Evolutionary conservation across 2,113 vertebrate genomes (phyloP).

Genomic region (Brienomyrus brachyistius): DNA sequence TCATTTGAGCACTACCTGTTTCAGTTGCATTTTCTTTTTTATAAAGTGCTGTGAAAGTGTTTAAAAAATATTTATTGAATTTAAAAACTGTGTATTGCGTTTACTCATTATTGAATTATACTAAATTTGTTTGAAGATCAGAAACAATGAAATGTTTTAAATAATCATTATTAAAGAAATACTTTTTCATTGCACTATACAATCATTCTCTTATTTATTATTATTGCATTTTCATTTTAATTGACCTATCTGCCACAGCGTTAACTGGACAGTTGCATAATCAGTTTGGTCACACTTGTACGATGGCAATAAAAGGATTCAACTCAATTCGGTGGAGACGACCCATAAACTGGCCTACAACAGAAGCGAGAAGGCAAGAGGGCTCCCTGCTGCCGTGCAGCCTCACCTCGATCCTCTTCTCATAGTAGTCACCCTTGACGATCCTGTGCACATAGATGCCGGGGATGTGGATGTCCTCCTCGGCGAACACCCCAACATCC

Average conservation of each 20-base stretch:
- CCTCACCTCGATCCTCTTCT: conserved; percentile 93
- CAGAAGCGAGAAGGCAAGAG: neutral
- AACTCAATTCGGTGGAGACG: neutral
- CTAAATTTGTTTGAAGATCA: neutral
- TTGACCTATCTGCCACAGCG: neutral
- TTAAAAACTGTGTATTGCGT: neutral
- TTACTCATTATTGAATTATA: neutral
- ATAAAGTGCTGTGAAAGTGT: neutral
- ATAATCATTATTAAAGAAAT: neutral
- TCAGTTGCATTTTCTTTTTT: neutral
- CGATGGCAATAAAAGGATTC: no score
- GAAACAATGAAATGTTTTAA: neutral
- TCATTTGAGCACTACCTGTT: neutral
- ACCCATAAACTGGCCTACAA: neutral
- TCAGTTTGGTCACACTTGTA: neutral
- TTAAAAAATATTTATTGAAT: neutral
- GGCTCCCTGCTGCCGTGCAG: neutral
- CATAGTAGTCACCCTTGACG: conserved; percentile 74
- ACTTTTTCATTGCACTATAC: neutral
- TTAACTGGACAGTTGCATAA: neutral
- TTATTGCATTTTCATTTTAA: neutral
- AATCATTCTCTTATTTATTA: neutral
- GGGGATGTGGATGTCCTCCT: conserved; percentile 92
- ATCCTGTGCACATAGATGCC: conserved; percentile 92
- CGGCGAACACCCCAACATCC: conserved; percentile 81